Base-by-base conservation (phyloP, 2,888 invertebrate genomes). In the Cheilosia vulpina region DNA sequence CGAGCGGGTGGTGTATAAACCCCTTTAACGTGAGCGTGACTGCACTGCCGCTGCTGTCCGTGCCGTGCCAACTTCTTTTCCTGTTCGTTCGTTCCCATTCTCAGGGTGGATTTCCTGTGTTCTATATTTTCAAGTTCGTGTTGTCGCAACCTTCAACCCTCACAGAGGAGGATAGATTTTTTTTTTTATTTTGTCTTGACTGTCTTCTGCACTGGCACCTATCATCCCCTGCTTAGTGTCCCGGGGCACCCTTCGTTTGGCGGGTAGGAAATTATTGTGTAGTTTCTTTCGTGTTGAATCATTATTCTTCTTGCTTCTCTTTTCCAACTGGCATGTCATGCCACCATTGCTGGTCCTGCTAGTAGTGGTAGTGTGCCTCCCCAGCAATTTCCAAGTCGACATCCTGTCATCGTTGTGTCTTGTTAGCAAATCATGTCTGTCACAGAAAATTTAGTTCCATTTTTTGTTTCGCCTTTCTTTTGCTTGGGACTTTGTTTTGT, bases 371-470 rank as follows among this genome's bases (percentile, higher is more conserved):
- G 81, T 76, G 71, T 69, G 82, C 82, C 80, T 81, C 81, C 85
- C 85, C 72, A 78, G 82, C 87, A 87, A 82, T 87, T 87, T 82
- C 65, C 87, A 82, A 82, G 87, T 81, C 78, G 87, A 87, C 87
- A 82, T 87, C 82, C 78, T 87, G 87, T 87, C 87, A 87, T 87
- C 87, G 87, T 87, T 87, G 87, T 87, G 82, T 87, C 87, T 87
- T 87, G 87, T 87, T 87, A 87, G 87, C 87, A 87, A 87, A 87
- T 87, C 87, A 82, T 87, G 87, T 87, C 87, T 87, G 82, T 87
- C 87, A 85, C 85, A 87, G 82, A 82, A 82, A 82, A 87, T 82
- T 87, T 82, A 82, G 82, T 87, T 77, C 87, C 57, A 78, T 78
- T 85, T 81, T 85, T 81, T 85, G 47, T 76, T 84, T 76, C 55